Evolutionary conservation across 2,888 invertebrate species (phyloP).

Genomic region (Epinotia demarniana): DNA sequence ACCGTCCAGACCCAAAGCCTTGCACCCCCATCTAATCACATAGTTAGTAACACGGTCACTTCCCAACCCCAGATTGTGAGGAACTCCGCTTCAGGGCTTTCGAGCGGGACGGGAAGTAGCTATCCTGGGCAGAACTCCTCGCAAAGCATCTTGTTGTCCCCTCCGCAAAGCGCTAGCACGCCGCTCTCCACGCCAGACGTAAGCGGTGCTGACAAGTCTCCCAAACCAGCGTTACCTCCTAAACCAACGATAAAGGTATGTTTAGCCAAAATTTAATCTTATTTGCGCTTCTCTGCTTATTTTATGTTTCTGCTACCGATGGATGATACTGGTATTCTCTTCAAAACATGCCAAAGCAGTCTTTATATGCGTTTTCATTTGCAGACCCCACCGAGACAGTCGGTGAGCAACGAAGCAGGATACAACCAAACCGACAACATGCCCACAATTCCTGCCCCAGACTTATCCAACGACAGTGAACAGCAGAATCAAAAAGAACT

Average conservation of each 20-base stretch:
- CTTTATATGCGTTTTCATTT: conserved; percentile 50
- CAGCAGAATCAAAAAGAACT: conserved; percentile 75
- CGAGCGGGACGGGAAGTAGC: conserved; percentile 78
- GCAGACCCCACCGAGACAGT: conserved; percentile 83
- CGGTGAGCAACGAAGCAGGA: conserved; percentile 72
- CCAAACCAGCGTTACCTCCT: conserved; percentile 92
- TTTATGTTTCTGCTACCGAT: neutral
- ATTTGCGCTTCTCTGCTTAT: conserved; percentile 27
- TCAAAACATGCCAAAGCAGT: neutral
- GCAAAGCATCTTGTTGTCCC: conserved; percentile 81
- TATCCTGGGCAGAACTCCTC: conserved; percentile 72
- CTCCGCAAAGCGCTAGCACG: conserved; percentile 86
- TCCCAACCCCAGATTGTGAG: conserved; percentile 83
- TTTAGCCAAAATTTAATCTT: neutral
- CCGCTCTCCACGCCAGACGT: conserved; percentile 84
- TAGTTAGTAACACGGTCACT: conserved; percentile 76
- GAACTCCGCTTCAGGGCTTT: conserved; percentile 80
- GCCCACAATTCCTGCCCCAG: conserved; percentile 71
- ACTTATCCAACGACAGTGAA: conserved; percentile 70
- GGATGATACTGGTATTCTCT: neutral
- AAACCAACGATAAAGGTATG: conserved; percentile 89
- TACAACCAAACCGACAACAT: conserved; percentile 67
- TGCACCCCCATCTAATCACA: conserved; percentile 72
- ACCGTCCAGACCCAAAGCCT: conserved; percentile 84
- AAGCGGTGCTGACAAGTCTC: conserved; percentile 81